These are phyloP conservation scores for Xenopus petersii DNA, from an alignment of 2,797 vertebrate genomes.

Conservation along the genomic window DNA sequence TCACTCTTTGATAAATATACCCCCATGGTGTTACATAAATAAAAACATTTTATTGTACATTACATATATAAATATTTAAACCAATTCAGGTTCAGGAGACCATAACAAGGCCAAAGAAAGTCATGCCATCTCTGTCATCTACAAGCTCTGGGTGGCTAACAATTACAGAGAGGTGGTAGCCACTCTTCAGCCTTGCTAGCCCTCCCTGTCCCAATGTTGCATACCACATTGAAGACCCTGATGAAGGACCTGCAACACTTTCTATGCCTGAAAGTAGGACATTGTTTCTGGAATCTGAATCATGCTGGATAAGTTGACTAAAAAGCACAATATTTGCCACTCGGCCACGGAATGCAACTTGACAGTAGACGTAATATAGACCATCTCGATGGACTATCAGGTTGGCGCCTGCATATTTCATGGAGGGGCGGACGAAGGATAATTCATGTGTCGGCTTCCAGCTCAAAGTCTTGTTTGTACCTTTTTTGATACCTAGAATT, in stretches of 20 bases:
- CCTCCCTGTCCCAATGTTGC: slow-evolving; percentile 58
- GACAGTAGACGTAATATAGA: slow-evolving; percentile 62
- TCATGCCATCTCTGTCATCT: slow-evolving; percentile 58
- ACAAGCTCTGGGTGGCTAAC: slow-evolving; percentile 58
- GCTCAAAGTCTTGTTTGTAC: slow-evolving; percentile 30
- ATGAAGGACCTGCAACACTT: slow-evolving; percentile 19
- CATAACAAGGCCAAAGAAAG: slow-evolving; percentile 60
- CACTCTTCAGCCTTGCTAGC: slow-evolving; percentile 54
- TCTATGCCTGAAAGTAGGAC: slow-evolving; percentile 55
- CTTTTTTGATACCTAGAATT: slow-evolving; percentile 47
- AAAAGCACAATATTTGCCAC: slow-evolving; percentile 51
- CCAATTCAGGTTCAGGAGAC: slow-evolving; percentile 44
- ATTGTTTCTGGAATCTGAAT: slow-evolving; percentile 38
- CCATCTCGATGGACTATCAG: slow-evolving; percentile 53
- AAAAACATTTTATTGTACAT: no score
- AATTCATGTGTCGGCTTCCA: slow-evolving; percentile 55
- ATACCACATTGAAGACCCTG: slow-evolving; percentile 47
- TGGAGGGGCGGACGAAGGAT: slow-evolving; percentile 51
- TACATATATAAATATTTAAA: no score
- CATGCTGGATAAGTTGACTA: slow-evolving; percentile 42
- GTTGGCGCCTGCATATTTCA: slow-evolving; percentile 36
- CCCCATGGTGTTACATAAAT: no score
- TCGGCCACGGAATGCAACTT: slow-evolving; percentile 55
- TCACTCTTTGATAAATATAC: no score
- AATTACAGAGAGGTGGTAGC: slow-evolving; percentile 55